Evolutionary conservation across 2,888 invertebrate species (phyloP).

Genomic region (Ecliptopera silaceata): DNA sequence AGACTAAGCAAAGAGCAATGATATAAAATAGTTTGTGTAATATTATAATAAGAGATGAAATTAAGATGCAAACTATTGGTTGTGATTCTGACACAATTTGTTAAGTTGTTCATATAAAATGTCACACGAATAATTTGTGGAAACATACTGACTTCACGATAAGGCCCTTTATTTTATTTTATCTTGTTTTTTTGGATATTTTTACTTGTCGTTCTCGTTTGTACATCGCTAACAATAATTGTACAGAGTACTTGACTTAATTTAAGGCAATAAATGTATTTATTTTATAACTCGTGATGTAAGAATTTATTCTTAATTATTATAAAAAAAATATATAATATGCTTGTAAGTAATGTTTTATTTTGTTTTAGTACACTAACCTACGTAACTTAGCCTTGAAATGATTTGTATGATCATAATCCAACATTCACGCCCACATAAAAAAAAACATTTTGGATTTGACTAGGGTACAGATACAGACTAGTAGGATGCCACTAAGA

Average conservation of each 20-base stretch:
- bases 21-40: conserved; percentile 82
- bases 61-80: conserved; percentile 83
- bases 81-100: conserved; percentile 83
- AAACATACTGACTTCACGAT: conserved; percentile 69
- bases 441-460: too few relatives aligned
- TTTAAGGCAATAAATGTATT: conserved; percentile 84
- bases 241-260: conserved; percentile 83
- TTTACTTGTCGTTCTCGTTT: conserved; percentile 81
- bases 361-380: conserved; percentile 42
- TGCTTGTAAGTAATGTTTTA: conserved; percentile 79
- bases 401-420: too few relatives aligned
- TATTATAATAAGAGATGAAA: conserved; percentile 77
- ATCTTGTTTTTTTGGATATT: conserved; percentile 69
- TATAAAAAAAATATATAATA: conserved; percentile 83
- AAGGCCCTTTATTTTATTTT: conserved; percentile 62
- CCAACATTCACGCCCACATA: too few relatives aligned
- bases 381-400: background rate
- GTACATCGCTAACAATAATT: conserved; percentile 83
- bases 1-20: conserved; percentile 82
- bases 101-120: conserved; percentile 78
- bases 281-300: conserved; percentile 84
- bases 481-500: too few relatives aligned
- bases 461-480: too few relatives aligned
- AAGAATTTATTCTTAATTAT: conserved; percentile 84
- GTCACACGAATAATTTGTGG: conserved; percentile 67